Evolutionary conservation across 2,113 vertebrate genomes (phyloP).

Genomic region (Propithecus coquereli): DNA sequence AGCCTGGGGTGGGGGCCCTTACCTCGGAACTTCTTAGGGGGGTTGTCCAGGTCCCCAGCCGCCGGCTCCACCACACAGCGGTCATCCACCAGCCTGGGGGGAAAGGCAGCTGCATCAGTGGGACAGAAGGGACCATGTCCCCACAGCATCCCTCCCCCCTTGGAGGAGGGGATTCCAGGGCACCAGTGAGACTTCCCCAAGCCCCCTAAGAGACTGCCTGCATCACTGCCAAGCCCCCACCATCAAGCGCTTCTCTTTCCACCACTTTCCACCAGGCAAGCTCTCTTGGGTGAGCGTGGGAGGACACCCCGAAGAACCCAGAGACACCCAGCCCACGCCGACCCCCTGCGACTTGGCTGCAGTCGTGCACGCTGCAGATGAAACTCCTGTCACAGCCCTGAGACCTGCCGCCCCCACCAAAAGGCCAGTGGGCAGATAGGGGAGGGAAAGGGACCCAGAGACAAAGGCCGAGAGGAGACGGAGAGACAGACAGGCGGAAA

Average conservation of each 20-base stretch:
- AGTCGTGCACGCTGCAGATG: neutral
- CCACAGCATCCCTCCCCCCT: neutral
- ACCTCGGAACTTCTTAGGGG: conserved; percentile 99
- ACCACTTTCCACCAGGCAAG: neutral
- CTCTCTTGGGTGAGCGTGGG: neutral
- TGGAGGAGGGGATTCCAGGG: neutral
- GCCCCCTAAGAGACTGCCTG: neutral
- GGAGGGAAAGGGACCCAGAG: neutral
- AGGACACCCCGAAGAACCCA: neutral
- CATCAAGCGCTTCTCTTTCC: neutral
- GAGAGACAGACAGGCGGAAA: neutral
- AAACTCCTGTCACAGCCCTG: neutral
- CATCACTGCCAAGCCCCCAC: neutral
- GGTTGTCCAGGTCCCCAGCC: conserved; percentile 94
- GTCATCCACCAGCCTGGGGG: conserved; percentile 93
- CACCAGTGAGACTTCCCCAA: neutral
- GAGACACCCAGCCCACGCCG: accelerated
- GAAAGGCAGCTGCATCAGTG: neutral
- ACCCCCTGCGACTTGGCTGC: neutral
- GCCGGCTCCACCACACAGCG: conserved; percentile 96
- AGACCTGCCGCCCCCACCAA: neutral
- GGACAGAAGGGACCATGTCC: neutral
- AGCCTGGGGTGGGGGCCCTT: conserved; percentile 23
- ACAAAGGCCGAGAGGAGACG: neutral
- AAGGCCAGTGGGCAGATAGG: neutral